These are phyloP conservation scores for Luscinia luscinia DNA, from an alignment of 2,797 vertebrate genomes.

Conservation along the genomic window DNA sequence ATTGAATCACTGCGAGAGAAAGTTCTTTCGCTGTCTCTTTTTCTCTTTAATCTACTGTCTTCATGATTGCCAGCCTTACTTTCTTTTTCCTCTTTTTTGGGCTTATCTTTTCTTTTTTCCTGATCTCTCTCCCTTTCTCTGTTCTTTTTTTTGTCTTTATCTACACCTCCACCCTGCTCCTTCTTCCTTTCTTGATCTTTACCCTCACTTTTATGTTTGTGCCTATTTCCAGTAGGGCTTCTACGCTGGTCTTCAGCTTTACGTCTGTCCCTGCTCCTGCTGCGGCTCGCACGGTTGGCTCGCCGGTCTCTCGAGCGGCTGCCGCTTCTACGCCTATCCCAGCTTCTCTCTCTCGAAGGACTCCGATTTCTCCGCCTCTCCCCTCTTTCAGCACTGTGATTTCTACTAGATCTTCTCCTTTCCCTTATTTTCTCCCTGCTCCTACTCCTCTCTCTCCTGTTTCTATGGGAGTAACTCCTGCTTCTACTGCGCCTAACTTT, in stretches of 20 bases:
- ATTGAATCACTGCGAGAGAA: constrained; percentile 84
- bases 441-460: constrained; percentile 82
- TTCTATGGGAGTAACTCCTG: constrained; percentile 86
- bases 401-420: constrained; percentile 85
- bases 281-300: constrained; percentile 81
- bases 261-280: constrained; percentile 84
- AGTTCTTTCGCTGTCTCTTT: constrained; percentile 84
- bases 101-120: constrained; percentile 88
- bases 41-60: constrained; percentile 83
- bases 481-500: constrained; percentile 89
- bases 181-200: constrained; percentile 91
- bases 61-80: constrained; percentile 83
- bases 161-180: constrained; percentile 85
- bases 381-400: constrained; percentile 81
- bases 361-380: constrained; percentile 88
- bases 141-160: constrained; percentile 91
- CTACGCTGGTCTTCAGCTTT: constrained; percentile 82
- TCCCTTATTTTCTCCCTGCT: constrained; percentile 86
- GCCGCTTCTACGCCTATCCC: constrained; percentile 81
- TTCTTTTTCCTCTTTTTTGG: constrained; percentile 86
- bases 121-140: constrained; percentile 84
- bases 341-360: constrained; percentile 86
- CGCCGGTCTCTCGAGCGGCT: constrained; percentile 86
- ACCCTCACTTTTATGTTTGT: constrained; percentile 90
- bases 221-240: constrained; percentile 86